A percentile compares a stretch with the other conserved stretches of the same genome.
Conservation (phyloP, 2,113 vertebrate genomes). For the Poecilia latipinna region DNA sequence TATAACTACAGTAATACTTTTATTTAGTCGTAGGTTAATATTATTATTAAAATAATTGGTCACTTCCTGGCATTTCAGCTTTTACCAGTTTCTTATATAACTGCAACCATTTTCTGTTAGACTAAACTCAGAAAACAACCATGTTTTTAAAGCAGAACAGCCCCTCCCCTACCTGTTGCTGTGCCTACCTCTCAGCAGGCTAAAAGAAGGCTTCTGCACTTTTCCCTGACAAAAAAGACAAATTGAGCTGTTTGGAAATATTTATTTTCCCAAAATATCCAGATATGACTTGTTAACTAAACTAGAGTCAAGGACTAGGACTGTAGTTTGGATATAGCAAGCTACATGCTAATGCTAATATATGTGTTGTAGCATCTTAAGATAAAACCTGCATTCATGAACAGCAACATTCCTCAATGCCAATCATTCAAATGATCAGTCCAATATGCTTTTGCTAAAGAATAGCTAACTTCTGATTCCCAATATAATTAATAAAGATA, state of each 20-base stretch:
- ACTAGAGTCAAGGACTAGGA: background rate
- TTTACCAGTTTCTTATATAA: no score
- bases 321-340: background rate
- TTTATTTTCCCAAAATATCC: background rate
- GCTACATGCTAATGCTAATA: no score
- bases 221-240: background rate
- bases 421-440: no score
- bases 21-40: background rate
- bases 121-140: no score
- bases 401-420: no score
- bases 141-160: no score
- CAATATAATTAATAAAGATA: background rate
- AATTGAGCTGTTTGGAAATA: background rate
- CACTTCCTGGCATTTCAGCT: no score
- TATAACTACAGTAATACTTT: background rate
- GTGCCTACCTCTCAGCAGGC: background rate
- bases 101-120: no score
- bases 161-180: no score
- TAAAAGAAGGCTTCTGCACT: background rate
- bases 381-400: no score
- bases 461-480: background rate
- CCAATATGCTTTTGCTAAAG: background rate
- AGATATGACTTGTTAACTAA: background rate
- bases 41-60: background rate
- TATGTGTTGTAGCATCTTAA: no score